Evolutionary conservation across 2,113 vertebrate genomes (phyloP).

Genomic region (Orthonyx spaldingii): DNA sequence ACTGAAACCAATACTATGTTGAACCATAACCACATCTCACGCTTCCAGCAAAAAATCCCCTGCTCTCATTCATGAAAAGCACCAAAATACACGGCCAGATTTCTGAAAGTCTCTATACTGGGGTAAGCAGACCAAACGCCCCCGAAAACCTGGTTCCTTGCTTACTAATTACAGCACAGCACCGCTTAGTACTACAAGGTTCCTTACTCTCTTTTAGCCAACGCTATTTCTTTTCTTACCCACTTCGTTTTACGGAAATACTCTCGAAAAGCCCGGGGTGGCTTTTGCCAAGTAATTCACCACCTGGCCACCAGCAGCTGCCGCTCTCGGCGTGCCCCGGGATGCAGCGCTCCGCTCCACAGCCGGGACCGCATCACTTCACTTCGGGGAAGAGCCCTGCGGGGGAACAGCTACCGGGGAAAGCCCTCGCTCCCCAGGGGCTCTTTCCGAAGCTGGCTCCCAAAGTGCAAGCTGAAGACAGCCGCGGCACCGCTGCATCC

Average conservation of each 20-base stretch:
- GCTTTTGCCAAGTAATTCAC: background rate
- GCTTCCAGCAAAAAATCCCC: background rate
- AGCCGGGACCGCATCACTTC: background rate
- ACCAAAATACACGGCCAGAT: background rate
- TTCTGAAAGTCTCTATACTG: background rate
- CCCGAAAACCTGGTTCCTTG: background rate
- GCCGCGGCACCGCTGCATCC: background rate
- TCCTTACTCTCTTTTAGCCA: background rate
- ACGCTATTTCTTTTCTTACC: background rate
- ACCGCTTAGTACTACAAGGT: background rate
- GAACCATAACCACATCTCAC: background rate
- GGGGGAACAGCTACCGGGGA: background rate
- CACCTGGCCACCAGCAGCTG: background rate
- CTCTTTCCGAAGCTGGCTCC: background rate
- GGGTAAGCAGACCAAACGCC: background rate
- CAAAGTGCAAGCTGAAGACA: background rate
- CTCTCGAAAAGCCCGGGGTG: background rate
- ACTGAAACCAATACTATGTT: background rate
- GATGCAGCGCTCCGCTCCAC: background rate
- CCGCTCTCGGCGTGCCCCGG: background rate
- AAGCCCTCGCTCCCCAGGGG: background rate
- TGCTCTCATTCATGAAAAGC: background rate
- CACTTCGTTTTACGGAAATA: background rate
- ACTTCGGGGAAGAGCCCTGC: background rate
- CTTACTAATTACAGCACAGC: background rate